These are phyloP conservation scores for Sericinus montela DNA, from an alignment of 2,888 invertebrate genomes.

Conservation along the genomic window DNA sequence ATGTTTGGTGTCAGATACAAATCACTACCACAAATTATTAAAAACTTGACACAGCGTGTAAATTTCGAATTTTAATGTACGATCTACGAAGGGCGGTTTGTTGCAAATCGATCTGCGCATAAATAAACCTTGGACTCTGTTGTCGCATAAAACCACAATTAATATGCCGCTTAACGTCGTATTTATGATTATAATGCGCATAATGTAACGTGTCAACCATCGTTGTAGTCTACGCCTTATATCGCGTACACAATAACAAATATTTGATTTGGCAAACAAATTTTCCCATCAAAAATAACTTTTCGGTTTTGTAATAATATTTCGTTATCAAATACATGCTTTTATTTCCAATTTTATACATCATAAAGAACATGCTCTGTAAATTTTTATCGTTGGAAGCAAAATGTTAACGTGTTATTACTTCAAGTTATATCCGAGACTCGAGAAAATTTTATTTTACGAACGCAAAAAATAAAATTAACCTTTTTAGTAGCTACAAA, in stretches of 20 bases:
- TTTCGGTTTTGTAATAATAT: background rate
- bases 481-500: background rate
- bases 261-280: background rate
- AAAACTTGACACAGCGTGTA: slow-evolving; percentile 17
- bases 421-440: background rate
- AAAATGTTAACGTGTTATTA: background rate
- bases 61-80: slow-evolving; percentile 28
- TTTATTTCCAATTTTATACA: background rate
- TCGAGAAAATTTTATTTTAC: background rate
- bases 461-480: background rate
- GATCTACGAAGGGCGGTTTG: slow-evolving; percentile 30
- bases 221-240: slow-evolving; percentile 1
- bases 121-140: slow-evolving; percentile 37
- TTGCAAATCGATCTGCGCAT: slow-evolving; percentile 37
- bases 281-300: background rate
- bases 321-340: background rate
- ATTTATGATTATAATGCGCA: slow-evolving; percentile 34
- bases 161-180: slow-evolving; percentile 40
- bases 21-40: background rate
- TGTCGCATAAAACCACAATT: slow-evolving; percentile 41
- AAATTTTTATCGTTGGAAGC: background rate
- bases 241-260: background rate
- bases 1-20: slow-evolving; percentile 7
- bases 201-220: slow-evolving; percentile 4
- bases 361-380: background rate